Percentiles rank a stretch among this genome's conserved stretches.
These are phyloP conservation scores for Arge pagana DNA, from an alignment of 2,888 invertebrate species.

Conservation along the genomic window DNA sequence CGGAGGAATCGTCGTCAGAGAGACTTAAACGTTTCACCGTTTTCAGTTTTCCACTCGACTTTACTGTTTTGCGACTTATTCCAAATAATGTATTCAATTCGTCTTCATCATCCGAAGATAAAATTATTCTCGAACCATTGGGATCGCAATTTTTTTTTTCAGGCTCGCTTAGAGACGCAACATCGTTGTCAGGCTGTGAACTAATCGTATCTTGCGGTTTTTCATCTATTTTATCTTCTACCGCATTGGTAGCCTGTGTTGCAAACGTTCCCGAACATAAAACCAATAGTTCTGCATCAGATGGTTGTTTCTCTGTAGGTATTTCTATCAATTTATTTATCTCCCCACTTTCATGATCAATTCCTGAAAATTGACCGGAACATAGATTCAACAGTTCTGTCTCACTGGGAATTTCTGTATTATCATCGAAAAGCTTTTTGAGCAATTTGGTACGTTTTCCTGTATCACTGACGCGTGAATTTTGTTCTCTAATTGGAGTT, in stretches of 20 bases:
- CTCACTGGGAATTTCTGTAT: constrained; percentile 49
- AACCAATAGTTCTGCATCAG: constrained; percentile 50
- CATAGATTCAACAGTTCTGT: constrained; percentile 64
- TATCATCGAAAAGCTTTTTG: constrained; percentile 56
- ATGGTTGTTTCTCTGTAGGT: constrained; percentile 23
- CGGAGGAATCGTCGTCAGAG: constrained; percentile 26
- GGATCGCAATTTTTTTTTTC: too few relatives aligned
- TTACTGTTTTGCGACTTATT: too few relatives aligned
- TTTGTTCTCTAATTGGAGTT: constrained; percentile 10
- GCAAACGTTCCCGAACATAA: constrained; percentile 65
- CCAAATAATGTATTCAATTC: constrained; percentile 41
- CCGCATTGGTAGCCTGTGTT: constrained; percentile 46
- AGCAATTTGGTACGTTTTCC: constrained; percentile 42
- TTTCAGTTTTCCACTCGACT: too few relatives aligned
- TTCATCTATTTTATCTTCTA: constrained; percentile 56
- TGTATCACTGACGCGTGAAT: constrained; percentile 17
- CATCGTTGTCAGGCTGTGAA: constrained; percentile 15
- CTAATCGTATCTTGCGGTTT: constrained; percentile 34
- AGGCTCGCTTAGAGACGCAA: constrained; percentile 43
- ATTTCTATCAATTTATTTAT: constrained; percentile 23
- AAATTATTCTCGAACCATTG: constrained; percentile 16
- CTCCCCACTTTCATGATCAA: background rate
- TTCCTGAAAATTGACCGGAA: constrained; percentile 54
- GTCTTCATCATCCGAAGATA: constrained; percentile 50
- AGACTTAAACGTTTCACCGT: too few relatives aligned